phyloP scores from a whole-genome alignment of 2,888 invertebrate genomes.

The Venustoraphidia nigricollis region DNA sequence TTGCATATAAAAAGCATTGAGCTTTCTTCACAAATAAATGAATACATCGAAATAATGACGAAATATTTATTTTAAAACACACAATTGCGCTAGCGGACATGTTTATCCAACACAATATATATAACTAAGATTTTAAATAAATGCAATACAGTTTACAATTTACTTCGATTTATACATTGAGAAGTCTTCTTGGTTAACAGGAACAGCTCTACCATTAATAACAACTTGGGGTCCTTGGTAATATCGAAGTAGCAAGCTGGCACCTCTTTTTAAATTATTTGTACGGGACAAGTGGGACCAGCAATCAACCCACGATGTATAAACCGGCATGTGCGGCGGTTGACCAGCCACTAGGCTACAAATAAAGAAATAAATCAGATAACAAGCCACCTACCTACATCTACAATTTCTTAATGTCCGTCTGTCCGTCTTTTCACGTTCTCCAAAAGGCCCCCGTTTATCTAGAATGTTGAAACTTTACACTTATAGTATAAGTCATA shows the following conservation, averaged over 20 bases:
- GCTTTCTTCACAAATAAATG: too few species aligned
- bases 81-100: neutral
- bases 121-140: neutral
- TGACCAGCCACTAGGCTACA: conserved; percentile 61
- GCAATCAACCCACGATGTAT: conserved; percentile 67
- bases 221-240: conserved; percentile 34
- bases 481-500: too few species aligned
- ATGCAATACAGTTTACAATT: neutral
- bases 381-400: too few species aligned
- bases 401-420: too few species aligned
- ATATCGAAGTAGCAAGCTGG: conserved; percentile 66
- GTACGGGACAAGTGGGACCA: conserved; percentile 61
- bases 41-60: too few species aligned
- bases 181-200: conserved; percentile 7
- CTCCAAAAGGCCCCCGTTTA: too few species aligned
- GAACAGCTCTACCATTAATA: conserved; percentile 21
- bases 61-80: too few species aligned
- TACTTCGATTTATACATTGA: neutral
- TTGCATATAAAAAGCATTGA: too few species aligned
- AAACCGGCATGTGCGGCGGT: conserved; percentile 73
- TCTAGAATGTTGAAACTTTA: too few species aligned
- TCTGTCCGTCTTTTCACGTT: too few species aligned
- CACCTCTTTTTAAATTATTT: conserved; percentile 74
- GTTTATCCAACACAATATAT: neutral
- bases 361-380: neutral